Base-by-base conservation (phyloP, 2,113 vertebrate species). In the Todiramphus saurophagus region DNA sequence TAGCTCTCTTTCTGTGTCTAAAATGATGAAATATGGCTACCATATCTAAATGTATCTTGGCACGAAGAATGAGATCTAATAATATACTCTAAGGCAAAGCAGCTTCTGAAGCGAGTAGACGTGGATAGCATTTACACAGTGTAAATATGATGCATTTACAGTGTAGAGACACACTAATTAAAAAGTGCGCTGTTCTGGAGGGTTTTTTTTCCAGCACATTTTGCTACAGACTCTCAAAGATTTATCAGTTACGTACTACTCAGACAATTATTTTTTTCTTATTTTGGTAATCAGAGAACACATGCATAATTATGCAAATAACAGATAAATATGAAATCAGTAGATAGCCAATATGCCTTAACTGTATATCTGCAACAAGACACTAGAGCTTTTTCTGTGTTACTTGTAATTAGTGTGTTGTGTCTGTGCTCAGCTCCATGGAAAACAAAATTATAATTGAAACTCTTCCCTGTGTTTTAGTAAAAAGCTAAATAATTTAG, bases 101-200 rank as follows among this genome's bases (percentile, higher is more conserved):
- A 81, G 3, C 1, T 60, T 80, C 51, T 62, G 28, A 72, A 86
- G 10, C n/a, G 83, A 64, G 23, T 15, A 81, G 51, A 64, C 13
- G 5, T 44, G 33, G 7, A 43, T 9, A 41, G 14, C 0, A 0
- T 41, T 37, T 73, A 64, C 9, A 33, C 11, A 33, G 14, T 35
- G 27, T 37, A 69, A 83, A 79, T 75, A 72, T 2, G 4, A 44
- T 35, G 16, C 51, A 64, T 11, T 55, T 78, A 46, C 3, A 21
- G 11, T 8, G 0, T 11, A 81, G 16, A 93, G 20, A 44, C 1
- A 25, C 0, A 0, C 3, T 25, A 35, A 62, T 30, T 19, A 63
- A 50, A 50, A 62, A 63, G 8, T 14, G 2, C 1, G 7, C 6
- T 59, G 10, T 8, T 46, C 2, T 55, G 11, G 53, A 15, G 4